Conservation (phyloP, 2,888 invertebrate genomes). For the Nesidiocoris tenuis region DNA sequence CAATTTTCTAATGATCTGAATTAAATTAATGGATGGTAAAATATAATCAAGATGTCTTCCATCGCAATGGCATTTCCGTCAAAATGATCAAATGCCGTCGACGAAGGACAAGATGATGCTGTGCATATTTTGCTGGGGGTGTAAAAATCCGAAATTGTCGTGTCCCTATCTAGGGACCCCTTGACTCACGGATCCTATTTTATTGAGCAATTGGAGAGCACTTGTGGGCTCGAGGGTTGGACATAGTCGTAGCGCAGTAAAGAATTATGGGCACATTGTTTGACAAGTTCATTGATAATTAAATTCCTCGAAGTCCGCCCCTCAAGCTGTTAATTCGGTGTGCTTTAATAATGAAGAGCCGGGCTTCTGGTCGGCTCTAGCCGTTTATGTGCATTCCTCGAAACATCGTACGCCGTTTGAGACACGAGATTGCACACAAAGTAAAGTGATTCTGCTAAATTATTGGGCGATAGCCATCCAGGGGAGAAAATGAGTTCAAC, state of each 20-base stretch:
- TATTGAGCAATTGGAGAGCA: slow-evolving; percentile 27
- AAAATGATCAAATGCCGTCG: too few species aligned
- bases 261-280: slow-evolving; percentile 36
- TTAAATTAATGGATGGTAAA: too few species aligned
- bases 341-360: slow-evolving; percentile 31
- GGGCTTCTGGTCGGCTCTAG: background rate
- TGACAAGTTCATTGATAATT: slow-evolving; percentile 40
- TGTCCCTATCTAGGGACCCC: background rate
- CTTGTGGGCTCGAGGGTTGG: slow-evolving; percentile 17
- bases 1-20: too few species aligned
- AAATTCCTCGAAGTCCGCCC: slow-evolving; percentile 31
- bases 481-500: too few species aligned
- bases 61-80: too few species aligned
- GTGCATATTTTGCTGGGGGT: too few species aligned
- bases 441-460: background rate
- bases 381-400: slow-evolving; percentile 28
- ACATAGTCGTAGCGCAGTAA: slow-evolving; percentile 18
- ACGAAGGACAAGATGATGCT: too few species aligned
- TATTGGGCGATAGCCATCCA: too few species aligned
- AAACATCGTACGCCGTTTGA: slow-evolving; percentile 11
- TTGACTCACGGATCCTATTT: slow-evolving; percentile 8
- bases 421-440: background rate
- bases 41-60: too few species aligned
- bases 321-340: slow-evolving; percentile 19
- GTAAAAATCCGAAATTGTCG: background rate